Evolutionary conservation across 2,113 vertebrate species (phyloP).

Genomic region (Tiliqua scincoides): DNA sequence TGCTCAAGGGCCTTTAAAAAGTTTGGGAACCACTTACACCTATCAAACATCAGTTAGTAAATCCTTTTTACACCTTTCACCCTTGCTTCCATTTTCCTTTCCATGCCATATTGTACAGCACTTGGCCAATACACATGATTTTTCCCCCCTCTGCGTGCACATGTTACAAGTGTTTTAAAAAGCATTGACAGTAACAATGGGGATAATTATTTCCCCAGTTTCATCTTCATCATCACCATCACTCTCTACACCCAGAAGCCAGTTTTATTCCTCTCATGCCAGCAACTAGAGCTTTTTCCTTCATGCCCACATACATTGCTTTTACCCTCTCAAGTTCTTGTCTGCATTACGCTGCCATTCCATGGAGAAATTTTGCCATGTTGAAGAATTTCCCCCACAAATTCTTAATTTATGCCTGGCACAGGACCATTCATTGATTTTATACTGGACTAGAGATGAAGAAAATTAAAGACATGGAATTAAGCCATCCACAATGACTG

Average conservation of each 20-base stretch:
- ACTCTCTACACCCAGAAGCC: background rate
- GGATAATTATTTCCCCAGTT: background rate
- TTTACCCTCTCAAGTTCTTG: background rate
- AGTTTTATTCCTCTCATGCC: background rate
- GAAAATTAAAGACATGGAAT: background rate
- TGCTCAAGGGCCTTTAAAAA: too few relatives aligned
- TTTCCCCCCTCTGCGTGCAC: too few relatives aligned
- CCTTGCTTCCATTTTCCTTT: too few relatives aligned
- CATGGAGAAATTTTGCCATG: background rate
- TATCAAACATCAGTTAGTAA: too few relatives aligned
- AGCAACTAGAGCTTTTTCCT: background rate
- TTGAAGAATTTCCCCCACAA: background rate
- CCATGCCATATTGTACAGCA: too few relatives aligned
- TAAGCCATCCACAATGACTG: background rate
- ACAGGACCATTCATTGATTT: background rate
- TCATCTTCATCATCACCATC: too few relatives aligned
- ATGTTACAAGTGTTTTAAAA: too few relatives aligned
- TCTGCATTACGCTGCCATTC: background rate
- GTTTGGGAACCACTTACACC: too few relatives aligned
- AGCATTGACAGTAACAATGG: too few relatives aligned
- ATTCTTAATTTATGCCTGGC: background rate
- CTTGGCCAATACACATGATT: too few relatives aligned
- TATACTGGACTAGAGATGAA: background rate
- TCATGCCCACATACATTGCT: background rate
- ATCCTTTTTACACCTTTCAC: too few relatives aligned